Conservation (phyloP, 2,888 invertebrate species). For the Seira musarum region DNA sequence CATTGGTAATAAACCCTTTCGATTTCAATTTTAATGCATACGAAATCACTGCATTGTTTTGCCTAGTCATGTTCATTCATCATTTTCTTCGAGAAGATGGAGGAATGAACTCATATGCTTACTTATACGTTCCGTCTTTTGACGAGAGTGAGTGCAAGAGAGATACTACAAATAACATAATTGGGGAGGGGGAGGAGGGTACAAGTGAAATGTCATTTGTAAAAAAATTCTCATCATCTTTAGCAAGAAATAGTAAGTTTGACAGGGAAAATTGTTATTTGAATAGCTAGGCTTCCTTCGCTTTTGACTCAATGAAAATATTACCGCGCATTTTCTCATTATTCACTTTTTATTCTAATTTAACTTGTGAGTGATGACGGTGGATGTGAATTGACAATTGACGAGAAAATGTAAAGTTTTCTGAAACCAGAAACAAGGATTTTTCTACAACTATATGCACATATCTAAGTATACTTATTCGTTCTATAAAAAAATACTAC, state of each 20-base stretch:
- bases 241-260: constrained; percentile 23
- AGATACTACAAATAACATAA: constrained; percentile 16
- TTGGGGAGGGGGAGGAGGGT: constrained; percentile 8
- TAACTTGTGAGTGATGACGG: not conserved
- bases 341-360: constrained; percentile 30
- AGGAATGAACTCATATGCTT: constrained; percentile 13
- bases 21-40: constrained; percentile 22
- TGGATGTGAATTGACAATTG: constrained; percentile 14
- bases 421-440: not conserved
- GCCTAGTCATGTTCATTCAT: constrained; percentile 29
- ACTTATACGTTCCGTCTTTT: not conserved
- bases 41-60: constrained; percentile 7
- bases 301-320: constrained; percentile 30
- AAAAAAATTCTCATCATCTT: constrained; percentile 50
- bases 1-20: constrained; percentile 14
- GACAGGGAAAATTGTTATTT: constrained; percentile 49
- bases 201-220: constrained; percentile 56
- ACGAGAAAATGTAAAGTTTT: not conserved
- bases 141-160: not conserved
- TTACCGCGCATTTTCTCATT: constrained; percentile 48
- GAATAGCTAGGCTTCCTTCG: constrained; percentile 25
- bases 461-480: too few relatives aligned
- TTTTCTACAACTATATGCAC: too few relatives aligned
- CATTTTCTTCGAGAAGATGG: constrained; percentile 17
- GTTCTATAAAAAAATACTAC: too few relatives aligned